Base-by-base conservation (phyloP, 2,113 vertebrate genomes). In the Eudyptes chrysolophus region DNA sequence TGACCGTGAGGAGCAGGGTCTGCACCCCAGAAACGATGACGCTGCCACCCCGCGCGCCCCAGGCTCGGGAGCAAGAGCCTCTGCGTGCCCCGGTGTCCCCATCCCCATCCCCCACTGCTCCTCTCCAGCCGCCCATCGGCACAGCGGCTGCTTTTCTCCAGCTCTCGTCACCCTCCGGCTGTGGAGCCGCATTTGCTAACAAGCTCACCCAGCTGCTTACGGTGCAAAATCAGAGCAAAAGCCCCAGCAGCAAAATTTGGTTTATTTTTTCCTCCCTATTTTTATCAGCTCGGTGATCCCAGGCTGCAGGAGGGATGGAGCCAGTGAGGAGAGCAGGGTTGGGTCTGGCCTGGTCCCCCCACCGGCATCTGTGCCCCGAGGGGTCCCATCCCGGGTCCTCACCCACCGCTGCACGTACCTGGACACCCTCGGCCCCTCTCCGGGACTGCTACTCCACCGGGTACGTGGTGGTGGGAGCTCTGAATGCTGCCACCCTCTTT, bases 41-140 rank as follows among this genome's bases (percentile, higher is more conserved):
- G 0, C 13, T 44, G n/a, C 36, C 46, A 13, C 17, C 32, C 36
- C 3, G 3, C 0, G 0, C 0, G 2, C 52, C 14, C 69, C 70
- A 34, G 48, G 14, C 20, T 24, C 0, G 1, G 46, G 16, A 52
- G 29, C 25, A 26, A 21, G 60, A 78, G 3, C 34, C n/a, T 20
- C 51, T 0, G 2, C 0, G 3, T 52, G 34, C 13, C 70, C 46
- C 4, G 0, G 8, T 0, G 2, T 30, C 11, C 5, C 64, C 24
- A 7, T 58, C 57, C 36, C 87, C 0, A 0, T 26, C 16, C 38
- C 30, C 34, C 24, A 7, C 10, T 0, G 1, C 46, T 82, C 65
- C 17, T 38, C 86, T 54, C 46, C 60, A 48, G 60, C 24, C 4
- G 0, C 57, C 64, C 77, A 7, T 24, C 0, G 0, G 55, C 40